Base-by-base conservation (phyloP, 1,140 invertebrate genomes). In the Drosophila teissieri region DNA sequence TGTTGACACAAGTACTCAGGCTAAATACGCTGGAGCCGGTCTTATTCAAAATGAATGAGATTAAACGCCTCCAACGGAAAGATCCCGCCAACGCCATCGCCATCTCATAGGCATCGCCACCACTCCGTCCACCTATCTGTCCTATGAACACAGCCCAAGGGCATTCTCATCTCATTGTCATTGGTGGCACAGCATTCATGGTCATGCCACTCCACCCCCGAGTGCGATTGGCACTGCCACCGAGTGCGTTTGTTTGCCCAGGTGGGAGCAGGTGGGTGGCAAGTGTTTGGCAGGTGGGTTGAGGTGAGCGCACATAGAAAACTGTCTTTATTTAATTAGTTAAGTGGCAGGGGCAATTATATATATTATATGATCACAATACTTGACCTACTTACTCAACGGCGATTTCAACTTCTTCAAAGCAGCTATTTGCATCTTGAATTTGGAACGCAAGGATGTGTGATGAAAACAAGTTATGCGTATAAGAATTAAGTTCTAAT, bases 31-130 rank as follows among this genome's bases (percentile, higher is more conserved):
- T 40, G 34, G 39, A 46, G 48, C 48, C 37, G 14, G 36, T 73
- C 70, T 62, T 83, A 83, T 64, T 74, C 80, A 68, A 76, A 75
- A 72, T 72, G 70, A 80, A 72, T 84, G 65, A 57, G 80, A 84
- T 83, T 75, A 76, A 65, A 70, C 57, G 58, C 52, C 58, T 65
- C 27, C 49, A 49, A 56, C 42, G 54, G 46, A 27, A 15, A 39
- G 58, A 74, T 51, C 36, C 65, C 52, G 22, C 19, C 36, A 8
- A 12, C 40, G 6, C n/a, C 17, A 14, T 4, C 37, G 37, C 37
- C 37, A 39, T 39, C 11, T 2, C 37, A 39, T 39, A 3, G 24
- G 0, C 34, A 12, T 10, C 34, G 34, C 34, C 37, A 39, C 14
- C 11, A 12, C 37, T 17, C 11, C 15, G 15, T 17, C 58, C 8